Evolutionary conservation across 2,888 invertebrate genomes (phyloP).

Genomic region (Pyrrhosoma nymphula): DNA sequence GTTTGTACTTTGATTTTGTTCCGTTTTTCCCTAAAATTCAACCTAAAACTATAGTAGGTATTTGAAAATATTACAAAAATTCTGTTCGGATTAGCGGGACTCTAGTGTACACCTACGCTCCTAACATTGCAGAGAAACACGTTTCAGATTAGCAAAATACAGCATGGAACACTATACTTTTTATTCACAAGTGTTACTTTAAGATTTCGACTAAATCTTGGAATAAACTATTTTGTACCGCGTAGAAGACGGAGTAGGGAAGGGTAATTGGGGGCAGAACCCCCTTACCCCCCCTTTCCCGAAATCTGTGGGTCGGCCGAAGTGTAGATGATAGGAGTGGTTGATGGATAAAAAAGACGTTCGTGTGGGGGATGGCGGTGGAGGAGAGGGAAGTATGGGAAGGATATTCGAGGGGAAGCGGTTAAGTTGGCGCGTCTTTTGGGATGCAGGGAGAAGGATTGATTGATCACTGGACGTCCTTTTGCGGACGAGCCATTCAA

Average conservation of each 20-base stretch:
- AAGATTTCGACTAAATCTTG: too few relatives aligned
- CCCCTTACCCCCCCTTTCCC: background rate
- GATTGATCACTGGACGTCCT: conserved; percentile 3
- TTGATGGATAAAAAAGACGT: background rate
- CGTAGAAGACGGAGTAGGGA: background rate
- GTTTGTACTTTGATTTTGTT: too few relatives aligned
- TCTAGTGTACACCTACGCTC: too few relatives aligned
- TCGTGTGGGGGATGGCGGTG: background rate
- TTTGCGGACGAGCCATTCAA: background rate
- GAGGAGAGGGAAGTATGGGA: background rate
- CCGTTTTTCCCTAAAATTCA: too few relatives aligned
- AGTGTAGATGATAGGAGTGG: background rate
- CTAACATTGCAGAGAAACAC: too few relatives aligned
- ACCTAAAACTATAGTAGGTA: too few relatives aligned
- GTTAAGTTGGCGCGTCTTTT: background rate
- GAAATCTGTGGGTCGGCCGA: background rate
- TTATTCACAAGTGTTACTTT: too few relatives aligned
- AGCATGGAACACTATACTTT: too few relatives aligned
- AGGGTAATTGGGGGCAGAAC: background rate
- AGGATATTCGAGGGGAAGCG: background rate
- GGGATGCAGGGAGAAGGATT: background rate
- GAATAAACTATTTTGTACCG: too few relatives aligned
- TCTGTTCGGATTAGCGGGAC: too few relatives aligned
- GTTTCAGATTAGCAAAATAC: too few relatives aligned
- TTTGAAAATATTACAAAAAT: too few relatives aligned